phyloP scores from a whole-genome alignment of 1,140 invertebrate genomes.

The Drosophila persimilis region DNA sequence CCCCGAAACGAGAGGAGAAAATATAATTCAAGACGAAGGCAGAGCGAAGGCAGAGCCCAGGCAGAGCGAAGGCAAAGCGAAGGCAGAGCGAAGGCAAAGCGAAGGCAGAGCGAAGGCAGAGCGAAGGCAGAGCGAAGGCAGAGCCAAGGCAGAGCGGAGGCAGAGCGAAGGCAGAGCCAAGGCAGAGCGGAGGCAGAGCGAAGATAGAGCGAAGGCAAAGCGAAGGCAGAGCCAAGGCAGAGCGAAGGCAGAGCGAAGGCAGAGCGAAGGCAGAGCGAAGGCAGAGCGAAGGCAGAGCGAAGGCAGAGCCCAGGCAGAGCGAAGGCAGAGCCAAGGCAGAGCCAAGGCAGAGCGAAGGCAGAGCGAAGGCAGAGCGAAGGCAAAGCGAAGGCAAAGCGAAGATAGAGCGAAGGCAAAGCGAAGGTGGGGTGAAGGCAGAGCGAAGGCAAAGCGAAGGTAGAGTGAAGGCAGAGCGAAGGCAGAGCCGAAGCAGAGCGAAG shows the following conservation, averaged over 20 bases:
- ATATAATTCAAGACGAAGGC: slow-evolving; percentile 9
- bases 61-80: slow-evolving; percentile 36
- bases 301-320: slow-evolving; percentile 36
- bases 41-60: no score
- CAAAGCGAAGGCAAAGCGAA: no score
- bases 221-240: no score
- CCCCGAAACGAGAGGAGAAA: slow-evolving; percentile 18
- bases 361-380: slow-evolving; percentile 36
- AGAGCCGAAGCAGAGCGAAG: no score
- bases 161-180: slow-evolving; percentile 45
- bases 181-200: no score
- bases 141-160: neutral
- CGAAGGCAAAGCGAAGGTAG: slow-evolving; percentile 36
- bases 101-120: slow-evolving; percentile 11
- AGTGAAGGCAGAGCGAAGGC: no score
- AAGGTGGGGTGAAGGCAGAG: no score
- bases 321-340: slow-evolving; percentile 38
- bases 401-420: neutral
- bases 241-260: slow-evolving; percentile 1
- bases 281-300: slow-evolving; percentile 21
- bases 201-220: slow-evolving; percentile 38
- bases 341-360: neutral
- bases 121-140: slow-evolving; percentile 31
- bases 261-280: slow-evolving; percentile 39
- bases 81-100: neutral